Evolutionary conservation across 2,113 vertebrate genomes (phyloP).

Genomic region (Sceloporus tristichus): DNA sequence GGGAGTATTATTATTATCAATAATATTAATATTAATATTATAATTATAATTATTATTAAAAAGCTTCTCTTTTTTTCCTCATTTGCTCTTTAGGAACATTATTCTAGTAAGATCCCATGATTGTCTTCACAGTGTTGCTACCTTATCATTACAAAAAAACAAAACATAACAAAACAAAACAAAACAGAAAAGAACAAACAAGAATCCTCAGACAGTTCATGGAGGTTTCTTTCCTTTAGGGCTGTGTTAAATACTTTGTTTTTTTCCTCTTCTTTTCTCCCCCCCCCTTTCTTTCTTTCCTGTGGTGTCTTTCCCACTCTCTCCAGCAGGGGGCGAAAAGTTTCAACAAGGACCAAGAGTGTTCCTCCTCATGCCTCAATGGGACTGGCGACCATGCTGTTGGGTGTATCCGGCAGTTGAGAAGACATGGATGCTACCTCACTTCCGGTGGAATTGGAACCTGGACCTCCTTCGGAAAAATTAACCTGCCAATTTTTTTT

Average conservation of each 20-base stretch:
- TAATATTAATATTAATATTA: slow-evolving; percentile 48
- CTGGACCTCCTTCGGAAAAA: slow-evolving; percentile 97
- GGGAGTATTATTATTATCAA: slow-evolving; percentile 43
- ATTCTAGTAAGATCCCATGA: slow-evolving; percentile 93
- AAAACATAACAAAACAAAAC: neutral
- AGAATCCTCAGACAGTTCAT: slow-evolving; percentile 83
- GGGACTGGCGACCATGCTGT: slow-evolving; percentile 99
- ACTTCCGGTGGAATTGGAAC: slow-evolving; percentile 97
- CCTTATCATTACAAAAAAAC: slow-evolving; percentile 80
- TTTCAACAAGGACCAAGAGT: slow-evolving; percentile 70
- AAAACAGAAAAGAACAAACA: slow-evolving; percentile 65
- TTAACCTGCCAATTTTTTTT: slow-evolving; percentile 83
- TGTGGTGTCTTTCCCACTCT: slow-evolving; percentile 73
- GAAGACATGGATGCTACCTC: slow-evolving; percentile 99
- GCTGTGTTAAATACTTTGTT: slow-evolving; percentile 76
- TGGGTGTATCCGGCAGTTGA: slow-evolving; percentile 97
- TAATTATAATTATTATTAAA: slow-evolving; percentile 60
- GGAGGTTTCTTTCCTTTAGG: slow-evolving; percentile 77
- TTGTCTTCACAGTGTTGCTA: slow-evolving; percentile 99
- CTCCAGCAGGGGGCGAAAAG: slow-evolving; percentile 75
- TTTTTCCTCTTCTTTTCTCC: slow-evolving; percentile 41
- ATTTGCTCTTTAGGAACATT: slow-evolving; percentile 53
- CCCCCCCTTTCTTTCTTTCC: slow-evolving; percentile 37
- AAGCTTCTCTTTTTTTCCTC: slow-evolving; percentile 28
- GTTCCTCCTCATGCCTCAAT: slow-evolving; percentile 95